phyloP scores from a whole-genome alignment of 2,888 invertebrate species.

The Epistrophe grossulariae region DNA sequence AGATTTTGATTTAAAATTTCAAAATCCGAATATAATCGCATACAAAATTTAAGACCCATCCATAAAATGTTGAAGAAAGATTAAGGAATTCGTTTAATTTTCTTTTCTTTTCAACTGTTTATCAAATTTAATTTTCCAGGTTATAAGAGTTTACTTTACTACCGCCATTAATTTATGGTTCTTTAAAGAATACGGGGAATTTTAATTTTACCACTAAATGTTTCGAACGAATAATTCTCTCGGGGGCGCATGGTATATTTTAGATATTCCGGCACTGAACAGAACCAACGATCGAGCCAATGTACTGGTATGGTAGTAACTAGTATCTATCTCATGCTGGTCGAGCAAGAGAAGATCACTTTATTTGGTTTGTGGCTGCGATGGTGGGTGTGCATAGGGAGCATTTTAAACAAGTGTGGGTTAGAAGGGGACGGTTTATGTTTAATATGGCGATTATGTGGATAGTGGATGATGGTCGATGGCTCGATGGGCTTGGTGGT shows the following conservation, averaged over 20 bases:
- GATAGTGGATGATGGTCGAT: conserved; percentile 63
- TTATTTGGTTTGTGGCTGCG: conserved; percentile 19
- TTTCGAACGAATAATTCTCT: not conserved
- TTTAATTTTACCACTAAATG: too few species aligned
- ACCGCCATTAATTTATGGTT: too few species aligned
- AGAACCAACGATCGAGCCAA: conserved; percentile 8
- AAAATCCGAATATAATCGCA: too few species aligned
- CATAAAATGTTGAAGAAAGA: too few species aligned
- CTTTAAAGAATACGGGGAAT: too few species aligned
- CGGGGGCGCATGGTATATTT: not conserved
- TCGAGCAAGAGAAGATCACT: conserved; percentile 33
- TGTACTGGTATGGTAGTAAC: not conserved
- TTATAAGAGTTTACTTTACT: too few species aligned
- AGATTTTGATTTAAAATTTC: too few species aligned
- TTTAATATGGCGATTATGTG: conserved; percentile 57
- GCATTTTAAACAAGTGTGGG: conserved; percentile 47
- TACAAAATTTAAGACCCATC: too few species aligned
- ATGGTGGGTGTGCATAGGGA: conserved; percentile 34
- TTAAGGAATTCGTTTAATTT: too few species aligned
- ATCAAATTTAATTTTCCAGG: too few species aligned
- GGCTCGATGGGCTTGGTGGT: conserved; percentile 33
- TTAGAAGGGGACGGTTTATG: conserved; percentile 74
- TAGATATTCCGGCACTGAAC: not conserved
- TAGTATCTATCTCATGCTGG: conserved; percentile 1
- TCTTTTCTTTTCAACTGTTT: too few species aligned